Percentiles rank a stretch among this genome's conserved stretches.
These are phyloP conservation scores for Tragelaphus strepsiceros DNA, from an alignment of 2,113 vertebrate genomes.

Conservation along the genomic window DNA sequence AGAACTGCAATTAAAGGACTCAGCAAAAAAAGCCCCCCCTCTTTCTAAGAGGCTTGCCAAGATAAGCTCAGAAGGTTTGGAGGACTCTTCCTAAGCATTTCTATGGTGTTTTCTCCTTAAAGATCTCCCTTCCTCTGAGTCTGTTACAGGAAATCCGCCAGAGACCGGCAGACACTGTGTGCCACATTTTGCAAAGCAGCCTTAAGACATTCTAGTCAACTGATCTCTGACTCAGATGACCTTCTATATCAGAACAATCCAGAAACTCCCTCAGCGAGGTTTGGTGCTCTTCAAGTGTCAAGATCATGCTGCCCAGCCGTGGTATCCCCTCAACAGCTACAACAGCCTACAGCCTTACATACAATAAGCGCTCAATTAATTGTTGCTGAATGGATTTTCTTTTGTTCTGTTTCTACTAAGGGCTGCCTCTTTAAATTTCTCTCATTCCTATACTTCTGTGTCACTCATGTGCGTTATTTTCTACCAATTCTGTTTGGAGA, in stretches of 20 bases:
- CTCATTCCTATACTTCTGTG: neutral
- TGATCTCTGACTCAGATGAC: neutral
- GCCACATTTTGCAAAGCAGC: neutral
- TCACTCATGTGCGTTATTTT: neutral
- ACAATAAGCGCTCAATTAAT: neutral
- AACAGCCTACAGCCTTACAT: neutral
- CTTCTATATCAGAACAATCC: neutral
- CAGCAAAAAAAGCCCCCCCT: conserved; percentile 56
- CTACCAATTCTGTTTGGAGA: neutral
- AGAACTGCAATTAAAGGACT: conserved; percentile 75
- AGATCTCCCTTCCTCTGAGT: neutral
- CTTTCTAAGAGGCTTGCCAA: neutral
- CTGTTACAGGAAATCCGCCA: neutral
- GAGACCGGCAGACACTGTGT: neutral
- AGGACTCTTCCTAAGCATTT: neutral
- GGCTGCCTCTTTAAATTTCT: neutral
- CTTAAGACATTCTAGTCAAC: neutral
- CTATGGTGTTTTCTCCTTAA: neutral
- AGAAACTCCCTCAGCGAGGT: neutral
- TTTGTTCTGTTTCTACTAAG: neutral
- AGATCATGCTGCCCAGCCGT: no score
- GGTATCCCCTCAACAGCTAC: neutral
- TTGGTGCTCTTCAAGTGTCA: neutral
- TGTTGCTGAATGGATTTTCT: neutral
- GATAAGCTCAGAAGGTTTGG: neutral